A percentile compares a stretch with the other conserved stretches of the same genome.
Conservation (phyloP, 2,797 vertebrate genomes). For the Sebastes jordani region DNA sequence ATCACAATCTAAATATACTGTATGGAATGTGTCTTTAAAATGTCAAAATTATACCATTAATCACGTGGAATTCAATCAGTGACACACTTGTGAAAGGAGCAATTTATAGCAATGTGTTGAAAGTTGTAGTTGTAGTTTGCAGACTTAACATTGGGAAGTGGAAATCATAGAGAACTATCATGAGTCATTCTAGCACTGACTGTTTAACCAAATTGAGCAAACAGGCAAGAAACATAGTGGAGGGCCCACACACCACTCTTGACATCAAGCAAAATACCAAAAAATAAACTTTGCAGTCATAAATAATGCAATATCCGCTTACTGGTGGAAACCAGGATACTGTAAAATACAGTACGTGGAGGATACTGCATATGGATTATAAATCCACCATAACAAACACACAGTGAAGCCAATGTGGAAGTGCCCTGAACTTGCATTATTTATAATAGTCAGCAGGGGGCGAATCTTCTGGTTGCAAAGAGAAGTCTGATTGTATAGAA, state of each 20-base stretch:
- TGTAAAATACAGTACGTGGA: neutral
- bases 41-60: neutral
- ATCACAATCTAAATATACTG: neutral
- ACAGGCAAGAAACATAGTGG: neutral
- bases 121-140: neutral
- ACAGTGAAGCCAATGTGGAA: no score
- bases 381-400: neutral
- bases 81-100: neutral
- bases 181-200: neutral
- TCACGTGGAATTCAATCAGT: neutral
- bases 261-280: neutral
- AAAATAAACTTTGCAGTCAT: neutral
- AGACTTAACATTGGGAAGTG: neutral
- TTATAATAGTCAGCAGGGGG: no score
- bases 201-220: neutral
- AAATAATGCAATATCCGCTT: neutral
- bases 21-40: neutral
- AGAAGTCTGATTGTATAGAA: no score
- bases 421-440: no score
- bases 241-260: neutral
- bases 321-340: neutral
- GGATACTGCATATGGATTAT: neutral
- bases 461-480: no score
- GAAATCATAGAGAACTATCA: neutral
- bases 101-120: neutral